phyloP scores from a whole-genome alignment of 1,140 invertebrate genomes.

The Pseudobourletiella spinata region DNA sequence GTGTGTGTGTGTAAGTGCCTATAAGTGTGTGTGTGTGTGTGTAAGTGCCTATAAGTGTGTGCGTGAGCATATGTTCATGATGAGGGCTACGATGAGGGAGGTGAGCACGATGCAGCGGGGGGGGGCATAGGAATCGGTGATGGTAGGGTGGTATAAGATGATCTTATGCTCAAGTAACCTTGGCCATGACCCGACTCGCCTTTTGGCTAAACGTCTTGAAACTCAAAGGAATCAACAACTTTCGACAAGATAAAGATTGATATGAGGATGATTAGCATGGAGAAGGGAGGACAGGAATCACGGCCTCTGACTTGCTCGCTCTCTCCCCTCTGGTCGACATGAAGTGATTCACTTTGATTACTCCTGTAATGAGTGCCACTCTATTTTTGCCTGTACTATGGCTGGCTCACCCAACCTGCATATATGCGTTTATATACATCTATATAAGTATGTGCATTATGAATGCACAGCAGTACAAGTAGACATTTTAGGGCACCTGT shows the following conservation, averaged over 20 bases:
- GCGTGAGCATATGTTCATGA: too few species aligned
- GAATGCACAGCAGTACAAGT: too few species aligned
- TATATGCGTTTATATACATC: not conserved
- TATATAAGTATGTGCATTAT: not conserved
- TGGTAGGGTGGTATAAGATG: too few species aligned
- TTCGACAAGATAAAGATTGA: constrained; percentile 3
- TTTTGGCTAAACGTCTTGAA: not conserved
- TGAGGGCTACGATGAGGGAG: too few species aligned
- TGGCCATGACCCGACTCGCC: not conserved
- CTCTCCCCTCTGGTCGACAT: not conserved
- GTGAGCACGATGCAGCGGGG: too few species aligned
- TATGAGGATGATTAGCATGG: not conserved
- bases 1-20: too few species aligned
- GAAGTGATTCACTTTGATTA: constrained; percentile 4
- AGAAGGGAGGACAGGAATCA: constrained; percentile 20
- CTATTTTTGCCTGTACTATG: not conserved
- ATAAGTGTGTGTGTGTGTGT: too few species aligned
- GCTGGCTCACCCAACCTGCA: too few species aligned
- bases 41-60: too few species aligned
- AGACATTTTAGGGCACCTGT: too few species aligned
- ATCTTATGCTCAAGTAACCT: too few species aligned
- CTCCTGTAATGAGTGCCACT: not conserved
- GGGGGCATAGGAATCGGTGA: too few species aligned
- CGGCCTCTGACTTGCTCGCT: constrained; percentile 6
- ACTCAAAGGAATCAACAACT: not conserved